phyloP scores from a whole-genome alignment of 2,888 invertebrate species.

The Digitonthophagus gazella region DNA sequence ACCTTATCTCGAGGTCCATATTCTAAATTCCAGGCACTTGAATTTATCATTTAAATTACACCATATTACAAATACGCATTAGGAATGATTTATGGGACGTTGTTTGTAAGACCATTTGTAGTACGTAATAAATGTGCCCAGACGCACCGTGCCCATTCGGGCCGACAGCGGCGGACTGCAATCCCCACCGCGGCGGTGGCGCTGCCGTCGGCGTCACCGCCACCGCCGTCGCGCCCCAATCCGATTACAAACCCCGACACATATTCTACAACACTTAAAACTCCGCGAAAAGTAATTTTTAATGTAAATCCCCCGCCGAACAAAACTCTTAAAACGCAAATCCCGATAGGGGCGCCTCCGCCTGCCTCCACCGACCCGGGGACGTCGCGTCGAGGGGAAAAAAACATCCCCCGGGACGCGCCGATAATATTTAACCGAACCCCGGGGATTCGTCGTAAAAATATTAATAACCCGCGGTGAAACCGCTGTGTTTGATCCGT shows the following conservation, averaged over 20 bases:
- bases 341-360: background rate
- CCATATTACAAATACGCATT: slow-evolving; percentile 40
- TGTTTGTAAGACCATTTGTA: slow-evolving; percentile 42
- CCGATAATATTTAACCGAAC: background rate
- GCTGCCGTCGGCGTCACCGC: background rate
- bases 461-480: background rate
- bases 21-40: slow-evolving; percentile 27
- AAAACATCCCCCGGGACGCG: background rate
- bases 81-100: slow-evolving; percentile 39
- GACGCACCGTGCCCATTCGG: slow-evolving; percentile 32
- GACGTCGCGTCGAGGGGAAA: background rate
- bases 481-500: slow-evolving; percentile 6
- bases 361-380: background rate
- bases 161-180: slow-evolving; percentile 12
- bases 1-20: slow-evolving; percentile 22
- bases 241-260: slow-evolving; percentile 5
- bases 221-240: background rate
- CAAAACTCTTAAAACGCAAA: slow-evolving; percentile 9
- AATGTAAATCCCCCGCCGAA: slow-evolving; percentile 11
- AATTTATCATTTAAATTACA: slow-evolving; percentile 40
- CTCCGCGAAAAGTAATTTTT: slow-evolving; percentile 15
- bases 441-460: background rate
- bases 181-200: background rate
- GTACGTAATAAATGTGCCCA: slow-evolving; percentile 41
- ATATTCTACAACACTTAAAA: slow-evolving; percentile 17